Conservation (phyloP, 2,797 vertebrate genomes). For the Rhodeus uyekii region DNA sequence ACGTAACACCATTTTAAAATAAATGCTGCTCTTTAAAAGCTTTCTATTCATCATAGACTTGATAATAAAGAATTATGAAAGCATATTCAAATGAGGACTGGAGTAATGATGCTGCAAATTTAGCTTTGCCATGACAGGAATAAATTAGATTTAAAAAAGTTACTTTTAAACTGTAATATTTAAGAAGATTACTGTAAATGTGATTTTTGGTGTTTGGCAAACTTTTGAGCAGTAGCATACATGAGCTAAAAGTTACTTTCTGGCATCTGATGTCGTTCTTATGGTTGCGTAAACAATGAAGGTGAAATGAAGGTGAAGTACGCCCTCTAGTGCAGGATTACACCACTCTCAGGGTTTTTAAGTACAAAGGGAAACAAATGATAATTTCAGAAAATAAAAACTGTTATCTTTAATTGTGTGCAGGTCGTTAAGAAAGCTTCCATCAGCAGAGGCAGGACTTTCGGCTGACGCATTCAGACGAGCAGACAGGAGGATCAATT, state of each 20-base stretch:
- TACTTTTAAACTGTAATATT: no score
- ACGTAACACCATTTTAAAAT: no score
- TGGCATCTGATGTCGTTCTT: no score
- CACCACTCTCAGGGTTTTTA: background rate
- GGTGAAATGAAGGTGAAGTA: background rate
- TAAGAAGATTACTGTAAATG: no score
- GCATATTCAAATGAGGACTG: no score
- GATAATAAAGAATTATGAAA: no score
- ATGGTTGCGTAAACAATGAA: background rate
- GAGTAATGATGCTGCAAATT: background rate
- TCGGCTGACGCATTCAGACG: constrained; percentile 18
- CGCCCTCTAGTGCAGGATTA: background rate
- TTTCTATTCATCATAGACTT: no score
- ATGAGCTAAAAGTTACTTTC: background rate
- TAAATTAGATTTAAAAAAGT: background rate
- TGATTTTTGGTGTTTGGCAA: background rate
- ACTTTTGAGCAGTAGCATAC: background rate
- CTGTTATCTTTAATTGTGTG: constrained; percentile 36
- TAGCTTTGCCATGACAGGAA: background rate
- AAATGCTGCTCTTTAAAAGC: no score
- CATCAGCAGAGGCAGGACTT: constrained; percentile 2
- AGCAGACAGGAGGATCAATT: constrained; percentile 22
- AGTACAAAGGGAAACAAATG: constrained; percentile 25
- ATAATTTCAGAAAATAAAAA: constrained; percentile 43
- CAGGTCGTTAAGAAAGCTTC: constrained; percentile 36